phyloP scores from a whole-genome alignment of 2,797 vertebrate genomes.

The Phataginus tetradactyla region DNA sequence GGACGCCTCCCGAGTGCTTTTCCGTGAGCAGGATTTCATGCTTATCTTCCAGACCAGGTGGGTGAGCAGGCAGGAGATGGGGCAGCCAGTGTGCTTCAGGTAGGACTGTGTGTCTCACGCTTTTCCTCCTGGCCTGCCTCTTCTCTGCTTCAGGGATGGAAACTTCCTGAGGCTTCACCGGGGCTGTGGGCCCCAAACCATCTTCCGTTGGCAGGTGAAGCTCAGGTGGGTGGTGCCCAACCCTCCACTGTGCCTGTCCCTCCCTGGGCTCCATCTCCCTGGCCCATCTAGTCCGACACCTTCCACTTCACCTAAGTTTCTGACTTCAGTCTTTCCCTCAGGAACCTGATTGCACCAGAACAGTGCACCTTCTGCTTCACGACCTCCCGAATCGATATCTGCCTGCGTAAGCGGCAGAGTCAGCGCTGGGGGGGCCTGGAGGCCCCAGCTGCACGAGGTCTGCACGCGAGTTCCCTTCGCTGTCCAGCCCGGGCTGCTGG shows the following conservation, averaged over 20 bases:
- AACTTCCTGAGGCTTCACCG: constrained; percentile 95
- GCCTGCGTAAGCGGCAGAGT: constrained; percentile 96
- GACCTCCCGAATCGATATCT: constrained; percentile 93
- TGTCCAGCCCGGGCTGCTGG: neutral
- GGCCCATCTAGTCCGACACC: neutral
- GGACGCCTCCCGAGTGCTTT: constrained; percentile 93
- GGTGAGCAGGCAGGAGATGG: neutral
- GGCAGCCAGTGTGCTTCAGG: neutral
- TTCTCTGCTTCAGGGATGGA: constrained; percentile 88
- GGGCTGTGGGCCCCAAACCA: constrained; percentile 93
- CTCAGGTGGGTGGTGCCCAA: constrained; percentile 91
- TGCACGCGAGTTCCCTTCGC: constrained; percentile 90
- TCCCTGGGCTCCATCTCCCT: neutral
- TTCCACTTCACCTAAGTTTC: neutral
- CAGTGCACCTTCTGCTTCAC: constrained; percentile 95
- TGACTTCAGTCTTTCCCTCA: constrained; percentile 78
- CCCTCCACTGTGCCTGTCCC: neutral
- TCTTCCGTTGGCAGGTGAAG: constrained; percentile 99
- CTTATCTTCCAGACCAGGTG: constrained; percentile 98
- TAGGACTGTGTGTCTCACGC: neutral
- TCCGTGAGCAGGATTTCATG: constrained; percentile 98
- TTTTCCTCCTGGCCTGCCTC: neutral
- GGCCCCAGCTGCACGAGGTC: constrained; percentile 98
- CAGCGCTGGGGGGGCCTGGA: constrained; percentile 98
- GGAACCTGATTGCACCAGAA: constrained; percentile 98